phyloP scores from a whole-genome alignment of 1,140 invertebrate genomes.

The Ephestia elutella region DNA sequence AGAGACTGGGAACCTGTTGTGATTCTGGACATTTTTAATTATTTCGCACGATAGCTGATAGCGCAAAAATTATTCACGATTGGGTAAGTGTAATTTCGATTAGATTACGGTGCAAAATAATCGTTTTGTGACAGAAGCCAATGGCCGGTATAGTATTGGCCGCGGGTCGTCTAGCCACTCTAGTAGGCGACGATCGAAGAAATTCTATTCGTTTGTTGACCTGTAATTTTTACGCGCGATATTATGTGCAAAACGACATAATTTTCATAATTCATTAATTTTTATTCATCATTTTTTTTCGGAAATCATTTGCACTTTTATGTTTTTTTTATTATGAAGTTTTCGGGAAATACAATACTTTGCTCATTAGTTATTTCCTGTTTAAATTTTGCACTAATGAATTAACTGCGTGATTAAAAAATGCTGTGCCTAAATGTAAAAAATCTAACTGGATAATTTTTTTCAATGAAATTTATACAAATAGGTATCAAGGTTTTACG shows the following conservation, averaged over 20 bases:
- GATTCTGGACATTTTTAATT: constrained; percentile 51
- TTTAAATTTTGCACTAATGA: too few species aligned
- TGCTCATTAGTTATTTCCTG: too few species aligned
- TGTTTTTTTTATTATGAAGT: too few species aligned
- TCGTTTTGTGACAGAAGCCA: constrained; percentile 48
- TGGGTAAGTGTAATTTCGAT: constrained; percentile 69
- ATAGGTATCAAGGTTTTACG: too few species aligned
- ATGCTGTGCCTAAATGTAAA: too few species aligned
- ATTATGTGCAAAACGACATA: not conserved
- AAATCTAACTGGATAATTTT: too few species aligned
- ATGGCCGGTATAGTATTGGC: constrained; percentile 44
- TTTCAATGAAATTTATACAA: too few species aligned
- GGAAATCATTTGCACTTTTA: too few species aligned
- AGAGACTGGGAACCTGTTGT: constrained; percentile 44
- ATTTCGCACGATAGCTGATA: constrained; percentile 50
- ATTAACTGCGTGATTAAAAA: too few species aligned
- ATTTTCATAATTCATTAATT: constrained; percentile 10
- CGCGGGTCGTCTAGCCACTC: not conserved
- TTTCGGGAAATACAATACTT: not conserved
- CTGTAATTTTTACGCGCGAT: constrained; percentile 8
- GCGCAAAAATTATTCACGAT: constrained; percentile 69
- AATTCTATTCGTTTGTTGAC: constrained; percentile 28
- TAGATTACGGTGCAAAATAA: constrained; percentile 72
- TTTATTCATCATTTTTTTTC: not conserved
- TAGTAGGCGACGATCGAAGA: not conserved